Evolutionary conservation across 37 sponge, comb jelly and placozoan species (phyloP).

Genomic region (Geodia barretti): DNA sequence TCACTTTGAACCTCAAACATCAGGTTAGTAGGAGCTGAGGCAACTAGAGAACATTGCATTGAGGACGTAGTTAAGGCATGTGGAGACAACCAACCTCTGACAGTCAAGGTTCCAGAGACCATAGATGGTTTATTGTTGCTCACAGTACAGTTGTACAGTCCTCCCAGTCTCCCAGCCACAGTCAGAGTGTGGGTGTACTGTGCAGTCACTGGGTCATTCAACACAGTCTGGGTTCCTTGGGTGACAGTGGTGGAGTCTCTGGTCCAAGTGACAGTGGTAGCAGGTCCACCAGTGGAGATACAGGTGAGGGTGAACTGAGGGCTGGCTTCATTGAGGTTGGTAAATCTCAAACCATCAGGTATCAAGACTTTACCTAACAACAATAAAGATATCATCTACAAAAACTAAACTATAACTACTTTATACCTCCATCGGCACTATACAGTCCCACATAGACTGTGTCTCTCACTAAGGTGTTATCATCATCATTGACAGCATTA

Average conservation of each 20-base stretch:
- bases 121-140: neutral
- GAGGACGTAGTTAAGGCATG: too few species aligned
- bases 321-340: too few species aligned
- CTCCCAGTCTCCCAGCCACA: conserved; percentile 1
- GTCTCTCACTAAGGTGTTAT: neutral
- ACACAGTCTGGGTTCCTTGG: neutral
- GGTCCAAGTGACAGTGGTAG: neutral
- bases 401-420: too few species aligned
- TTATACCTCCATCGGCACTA: too few species aligned
- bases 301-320: conserved; percentile 1
- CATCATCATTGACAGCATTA: neutral
- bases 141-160: neutral
- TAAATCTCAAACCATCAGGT: neutral
- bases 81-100: too few species aligned
- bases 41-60: too few species aligned
- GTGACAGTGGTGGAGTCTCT: neutral
- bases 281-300: neutral
- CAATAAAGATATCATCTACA: too few species aligned
- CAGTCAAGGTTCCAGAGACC: too few species aligned
- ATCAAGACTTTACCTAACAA: neutral
- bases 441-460: neutral
- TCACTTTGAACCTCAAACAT: too few species aligned
- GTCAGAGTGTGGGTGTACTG: neutral
- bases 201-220: neutral
- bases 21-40: too few species aligned